Evolutionary conservation across 2,113 vertebrate genomes (phyloP).

Genomic region (Arothron firmamentum): DNA sequence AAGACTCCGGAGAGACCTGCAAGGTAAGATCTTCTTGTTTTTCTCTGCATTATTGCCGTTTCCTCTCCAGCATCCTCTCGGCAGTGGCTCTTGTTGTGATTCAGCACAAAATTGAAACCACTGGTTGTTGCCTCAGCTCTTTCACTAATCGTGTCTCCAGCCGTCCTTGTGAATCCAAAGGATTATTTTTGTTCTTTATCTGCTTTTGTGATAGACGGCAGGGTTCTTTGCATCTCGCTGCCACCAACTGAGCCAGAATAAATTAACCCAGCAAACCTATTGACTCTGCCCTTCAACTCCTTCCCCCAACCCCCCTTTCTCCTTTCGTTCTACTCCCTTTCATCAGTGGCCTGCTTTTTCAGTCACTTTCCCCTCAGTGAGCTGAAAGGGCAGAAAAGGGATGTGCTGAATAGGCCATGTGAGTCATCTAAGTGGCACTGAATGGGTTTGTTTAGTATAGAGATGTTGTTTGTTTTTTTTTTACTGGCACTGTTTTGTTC

Average conservation of each 20-base stretch:
- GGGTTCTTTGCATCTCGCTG: conserved; percentile 14
- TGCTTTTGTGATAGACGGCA: conserved; percentile 40
- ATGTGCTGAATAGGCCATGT: conserved; percentile 51
- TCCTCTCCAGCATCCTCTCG: conserved; percentile 35
- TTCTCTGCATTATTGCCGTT: conserved; percentile 18
- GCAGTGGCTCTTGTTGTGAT: conserved; percentile 44
- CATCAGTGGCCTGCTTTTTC: conserved; percentile 57
- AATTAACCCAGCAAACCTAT: conserved; percentile 58
- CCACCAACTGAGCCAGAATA: conserved; percentile 42
- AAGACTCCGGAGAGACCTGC: conserved; percentile 83
- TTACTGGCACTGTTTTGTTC: not conserved
- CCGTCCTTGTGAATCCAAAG: conserved; percentile 20
- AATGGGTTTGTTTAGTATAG: conserved; percentile 27
- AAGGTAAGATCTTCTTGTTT: conserved; percentile 81
- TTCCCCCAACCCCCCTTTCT: conserved; percentile 27
- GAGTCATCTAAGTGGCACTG: conserved; percentile 37
- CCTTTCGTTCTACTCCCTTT: conserved; percentile 42
- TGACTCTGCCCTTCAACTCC: conserved; percentile 57
- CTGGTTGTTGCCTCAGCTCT: conserved; percentile 8
- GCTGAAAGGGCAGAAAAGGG: conserved; percentile 39
- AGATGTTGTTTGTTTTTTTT: conserved; percentile 17
- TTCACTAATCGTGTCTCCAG: no score
- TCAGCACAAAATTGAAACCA: conserved; percentile 42
- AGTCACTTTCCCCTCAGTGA: conserved; percentile 45
- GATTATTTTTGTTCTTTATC: conserved; percentile 43